Percentiles rank a stretch among this genome's conserved stretches.
These are phyloP conservation scores for Nycticryphes semicollaris DNA, from an alignment of 2,113 vertebrate species.

Conservation along the genomic window DNA sequence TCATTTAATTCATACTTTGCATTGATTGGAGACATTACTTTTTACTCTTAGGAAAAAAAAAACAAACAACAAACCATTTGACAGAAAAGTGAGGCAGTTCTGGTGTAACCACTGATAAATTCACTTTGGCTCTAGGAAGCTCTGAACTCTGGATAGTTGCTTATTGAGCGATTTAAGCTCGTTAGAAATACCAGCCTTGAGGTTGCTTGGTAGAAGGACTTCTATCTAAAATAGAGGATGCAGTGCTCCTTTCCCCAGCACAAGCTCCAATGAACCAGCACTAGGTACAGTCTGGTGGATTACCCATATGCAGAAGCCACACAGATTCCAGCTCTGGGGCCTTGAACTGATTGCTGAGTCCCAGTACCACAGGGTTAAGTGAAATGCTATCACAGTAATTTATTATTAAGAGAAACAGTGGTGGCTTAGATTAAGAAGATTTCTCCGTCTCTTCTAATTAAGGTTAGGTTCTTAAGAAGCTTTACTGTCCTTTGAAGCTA, in stretches of 20 bases:
- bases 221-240: background rate
- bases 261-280: background rate
- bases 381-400: conserved; percentile 58
- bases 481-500: conserved; percentile 54
- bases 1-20: background rate
- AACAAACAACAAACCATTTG: background rate
- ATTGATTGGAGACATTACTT: background rate
- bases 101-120: background rate
- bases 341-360: background rate
- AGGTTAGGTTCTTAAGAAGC: conserved; percentile 59
- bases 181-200: background rate
- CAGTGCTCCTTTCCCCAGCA: background rate
- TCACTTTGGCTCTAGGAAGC: background rate
- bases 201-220: background rate
- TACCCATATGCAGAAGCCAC: background rate
- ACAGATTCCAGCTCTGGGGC: background rate
- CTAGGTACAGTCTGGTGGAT: background rate
- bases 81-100: background rate
- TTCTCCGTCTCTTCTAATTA: conserved; percentile 66
- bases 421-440: conserved; percentile 69
- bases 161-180: background rate
- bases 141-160: background rate
- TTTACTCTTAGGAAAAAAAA: background rate
- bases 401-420: conserved; percentile 43
- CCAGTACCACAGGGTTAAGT: conserved; percentile 45